Conservation (phyloP, 2,888 invertebrate species). For the Dryobota labecula region DNA sequence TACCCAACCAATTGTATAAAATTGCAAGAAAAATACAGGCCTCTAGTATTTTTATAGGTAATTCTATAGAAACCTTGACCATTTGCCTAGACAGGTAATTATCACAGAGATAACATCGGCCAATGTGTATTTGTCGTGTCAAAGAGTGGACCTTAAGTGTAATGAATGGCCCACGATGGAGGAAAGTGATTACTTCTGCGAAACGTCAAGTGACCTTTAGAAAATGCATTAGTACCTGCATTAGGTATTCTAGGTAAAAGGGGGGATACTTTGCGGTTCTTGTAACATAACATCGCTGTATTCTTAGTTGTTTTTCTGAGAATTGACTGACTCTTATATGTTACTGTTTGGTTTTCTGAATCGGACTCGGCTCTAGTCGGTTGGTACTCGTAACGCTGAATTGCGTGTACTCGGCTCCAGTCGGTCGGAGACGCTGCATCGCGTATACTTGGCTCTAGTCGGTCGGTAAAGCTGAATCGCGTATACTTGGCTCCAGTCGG, state of each 20-base stretch:
- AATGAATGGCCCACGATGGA: constrained; percentile 41
- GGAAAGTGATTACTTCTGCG: constrained; percentile 49
- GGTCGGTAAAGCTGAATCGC: too few species aligned
- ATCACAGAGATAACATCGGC: constrained; percentile 48
- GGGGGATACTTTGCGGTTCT: background rate
- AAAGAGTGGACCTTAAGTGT: constrained; percentile 22
- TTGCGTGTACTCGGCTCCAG: too few species aligned
- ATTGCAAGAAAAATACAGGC: background rate
- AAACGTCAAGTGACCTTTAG: constrained; percentile 46
- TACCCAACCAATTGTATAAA: too few species aligned
- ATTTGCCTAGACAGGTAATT: constrained; percentile 35
- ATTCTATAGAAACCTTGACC: constrained; percentile 46
- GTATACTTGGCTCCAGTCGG: too few species aligned
- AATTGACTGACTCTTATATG: background rate
- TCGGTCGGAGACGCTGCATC: too few species aligned
- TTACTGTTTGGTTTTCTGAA: background rate
- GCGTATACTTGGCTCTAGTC: too few species aligned
- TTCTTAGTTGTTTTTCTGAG: background rate
- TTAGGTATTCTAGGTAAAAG: constrained; percentile 33
- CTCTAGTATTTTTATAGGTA: background rate
- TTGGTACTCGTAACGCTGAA: too few species aligned
- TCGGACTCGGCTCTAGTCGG: too few species aligned
- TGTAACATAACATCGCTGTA: background rate
- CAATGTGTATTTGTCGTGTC: constrained; percentile 64
- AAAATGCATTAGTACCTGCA: constrained; percentile 42